phyloP scores from a whole-genome alignment of 2,113 vertebrate species.

The Merops nubicus region DNA sequence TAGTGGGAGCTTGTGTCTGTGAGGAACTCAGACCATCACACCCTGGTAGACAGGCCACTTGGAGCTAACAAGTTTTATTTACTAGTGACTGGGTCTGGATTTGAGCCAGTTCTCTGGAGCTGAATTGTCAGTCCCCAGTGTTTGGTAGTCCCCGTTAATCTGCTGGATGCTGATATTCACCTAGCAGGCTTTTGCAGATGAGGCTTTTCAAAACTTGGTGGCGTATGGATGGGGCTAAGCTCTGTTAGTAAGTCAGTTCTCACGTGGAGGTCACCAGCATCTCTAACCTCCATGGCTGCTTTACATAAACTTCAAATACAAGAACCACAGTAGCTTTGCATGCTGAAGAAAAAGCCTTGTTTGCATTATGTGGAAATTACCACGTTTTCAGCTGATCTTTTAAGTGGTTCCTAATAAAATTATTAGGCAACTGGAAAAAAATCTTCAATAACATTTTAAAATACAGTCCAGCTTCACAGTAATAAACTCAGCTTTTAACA shows the following conservation, averaged over 20 bases:
- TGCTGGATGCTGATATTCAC: neutral
- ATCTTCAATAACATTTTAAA: conserved; percentile 45
- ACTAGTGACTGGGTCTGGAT: neutral
- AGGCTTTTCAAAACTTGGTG: neutral
- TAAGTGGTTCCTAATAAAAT: conserved; percentile 54
- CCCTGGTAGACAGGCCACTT: neutral
- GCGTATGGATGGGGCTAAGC: neutral
- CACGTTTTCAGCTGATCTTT: conserved; percentile 45
- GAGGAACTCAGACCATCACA: neutral
- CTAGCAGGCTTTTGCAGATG: neutral
- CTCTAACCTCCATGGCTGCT: neutral
- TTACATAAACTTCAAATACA: conserved; percentile 28
- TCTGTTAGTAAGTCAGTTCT: neutral
- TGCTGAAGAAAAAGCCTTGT: conserved; percentile 6
- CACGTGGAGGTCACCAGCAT: neutral
- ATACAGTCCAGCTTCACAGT: neutral
- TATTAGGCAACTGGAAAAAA: conserved; percentile 55
- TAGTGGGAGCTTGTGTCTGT: neutral
- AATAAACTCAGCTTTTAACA: conserved; percentile 46
- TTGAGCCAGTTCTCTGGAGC: neutral
- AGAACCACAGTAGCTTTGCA: conserved; percentile 31
- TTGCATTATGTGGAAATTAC: conserved; percentile 27
- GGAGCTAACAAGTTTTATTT: neutral
- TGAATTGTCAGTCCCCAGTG: neutral
- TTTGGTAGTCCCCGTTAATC: neutral